These are phyloP conservation scores for Parazoanthus swiftii DNA, from an alignment of 92 coral and sea anemone species.

Conservation along the genomic window DNA sequence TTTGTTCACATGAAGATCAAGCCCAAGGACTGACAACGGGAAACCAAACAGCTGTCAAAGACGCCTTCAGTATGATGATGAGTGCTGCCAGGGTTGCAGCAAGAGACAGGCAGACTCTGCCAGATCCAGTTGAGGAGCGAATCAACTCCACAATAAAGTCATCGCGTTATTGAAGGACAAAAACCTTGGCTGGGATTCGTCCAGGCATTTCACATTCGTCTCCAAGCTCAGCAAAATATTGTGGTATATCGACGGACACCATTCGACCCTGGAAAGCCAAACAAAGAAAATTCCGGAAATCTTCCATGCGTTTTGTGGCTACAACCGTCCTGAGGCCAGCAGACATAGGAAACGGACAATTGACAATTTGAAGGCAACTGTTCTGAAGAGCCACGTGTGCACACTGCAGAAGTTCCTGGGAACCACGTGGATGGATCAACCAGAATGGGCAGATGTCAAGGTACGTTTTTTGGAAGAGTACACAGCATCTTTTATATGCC, in stretches of 20 bases:
- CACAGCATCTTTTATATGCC: no score
- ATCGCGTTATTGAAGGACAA: constrained; percentile 37
- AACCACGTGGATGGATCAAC: no score
- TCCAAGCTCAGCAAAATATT: constrained; percentile 1
- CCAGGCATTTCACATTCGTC: constrained; percentile 34
- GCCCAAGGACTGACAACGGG: no score
- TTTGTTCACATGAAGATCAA: neutral
- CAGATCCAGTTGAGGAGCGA: constrained; percentile 31
- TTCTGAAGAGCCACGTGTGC: no score
- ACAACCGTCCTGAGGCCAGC: constrained; percentile 38
- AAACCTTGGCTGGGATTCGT: constrained; percentile 28
- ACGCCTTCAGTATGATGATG: no score
- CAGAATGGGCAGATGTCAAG: no score
- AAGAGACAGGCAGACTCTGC: neutral
- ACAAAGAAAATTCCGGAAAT: constrained; percentile 35
- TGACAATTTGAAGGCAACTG: no score
- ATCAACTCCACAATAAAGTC: constrained; percentile 27
- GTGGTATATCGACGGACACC: constrained; percentile 27
- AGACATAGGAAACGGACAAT: constrained; percentile 14
- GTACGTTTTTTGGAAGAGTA: no score
- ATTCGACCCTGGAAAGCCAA: constrained; percentile 26
- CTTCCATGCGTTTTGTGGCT: constrained; percentile 21
- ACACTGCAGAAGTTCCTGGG: no score
- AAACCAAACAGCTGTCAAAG: no score
- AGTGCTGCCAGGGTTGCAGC: neutral